A percentile compares a stretch with the other conserved stretches of the same genome.
These are phyloP conservation scores for Chiloscyllium plagiosum DNA, from an alignment of 2,113 vertebrate genomes.

Conservation along the genomic window DNA sequence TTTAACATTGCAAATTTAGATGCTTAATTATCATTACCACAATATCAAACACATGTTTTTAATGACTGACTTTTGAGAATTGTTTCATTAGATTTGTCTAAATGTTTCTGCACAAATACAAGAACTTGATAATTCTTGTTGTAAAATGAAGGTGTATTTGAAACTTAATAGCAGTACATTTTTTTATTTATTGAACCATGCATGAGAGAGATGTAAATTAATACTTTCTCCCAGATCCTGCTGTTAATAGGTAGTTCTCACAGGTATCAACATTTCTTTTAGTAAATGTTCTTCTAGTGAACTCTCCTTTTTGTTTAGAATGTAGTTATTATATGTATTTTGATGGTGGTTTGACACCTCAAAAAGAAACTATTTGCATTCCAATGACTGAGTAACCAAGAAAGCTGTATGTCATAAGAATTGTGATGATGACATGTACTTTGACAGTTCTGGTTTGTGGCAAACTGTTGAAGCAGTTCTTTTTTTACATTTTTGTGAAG, in stretches of 20 bases:
- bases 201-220: not conserved
- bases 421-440: not conserved
- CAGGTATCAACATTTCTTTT: not conserved
- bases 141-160: not conserved
- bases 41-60: not conserved
- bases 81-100: not conserved
- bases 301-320: not conserved
- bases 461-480: not conserved
- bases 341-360: not conserved
- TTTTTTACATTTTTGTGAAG: not conserved
- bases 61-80: not conserved
- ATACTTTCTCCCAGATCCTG: not conserved
- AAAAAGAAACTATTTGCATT: not conserved
- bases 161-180: not conserved
- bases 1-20: not conserved
- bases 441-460: not conserved
- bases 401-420: not conserved
- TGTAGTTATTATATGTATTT: not conserved
- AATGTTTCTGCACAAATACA: not conserved
- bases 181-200: not conserved
- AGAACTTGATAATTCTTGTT: not conserved
- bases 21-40: not conserved
- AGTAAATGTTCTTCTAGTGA: not conserved
- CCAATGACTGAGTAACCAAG: too few relatives aligned
- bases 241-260: not conserved